Evolutionary conservation across 1,140 invertebrate genomes (phyloP).

Genomic region (Neodiprion pinetum): DNA sequence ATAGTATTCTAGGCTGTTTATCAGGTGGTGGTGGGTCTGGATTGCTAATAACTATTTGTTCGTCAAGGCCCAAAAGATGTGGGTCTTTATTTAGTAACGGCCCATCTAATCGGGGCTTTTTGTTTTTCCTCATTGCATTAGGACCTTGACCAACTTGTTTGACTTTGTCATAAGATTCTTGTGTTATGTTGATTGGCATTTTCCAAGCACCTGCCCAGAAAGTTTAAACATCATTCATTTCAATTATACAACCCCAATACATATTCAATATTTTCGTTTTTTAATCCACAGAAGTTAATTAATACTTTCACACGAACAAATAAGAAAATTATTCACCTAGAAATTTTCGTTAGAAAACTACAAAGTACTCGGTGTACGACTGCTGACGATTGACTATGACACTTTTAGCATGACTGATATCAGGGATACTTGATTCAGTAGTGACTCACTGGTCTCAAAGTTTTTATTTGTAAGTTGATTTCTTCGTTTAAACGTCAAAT

Average conservation of each 20-base stretch:
- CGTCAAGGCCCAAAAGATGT: conserved; percentile 54
- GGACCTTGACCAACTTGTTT: conserved; percentile 67
- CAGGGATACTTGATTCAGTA: no score
- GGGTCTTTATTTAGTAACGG: conserved; percentile 55
- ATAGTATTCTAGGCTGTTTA: conserved; percentile 59
- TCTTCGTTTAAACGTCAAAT: not conserved
- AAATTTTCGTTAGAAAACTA: no score
- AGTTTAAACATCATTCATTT: no score
- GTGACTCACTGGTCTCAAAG: not conserved
- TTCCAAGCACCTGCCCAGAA: conserved; percentile 84
- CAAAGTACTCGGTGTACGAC: no score
- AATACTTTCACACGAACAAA: not conserved
- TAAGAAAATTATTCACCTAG: no score
- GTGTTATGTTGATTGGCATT: conserved; percentile 86
- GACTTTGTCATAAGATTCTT: conserved; percentile 83
- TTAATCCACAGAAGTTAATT: conserved; percentile 2
- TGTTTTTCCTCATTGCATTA: conserved; percentile 58
- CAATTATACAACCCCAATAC: no score
- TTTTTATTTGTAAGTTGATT: not conserved
- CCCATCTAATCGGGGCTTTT: conserved; percentile 56
- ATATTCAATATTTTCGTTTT: conserved; percentile 13
- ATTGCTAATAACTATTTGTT: conserved; percentile 57
- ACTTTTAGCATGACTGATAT: no score
- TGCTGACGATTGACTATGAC: no score
- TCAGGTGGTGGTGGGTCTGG: conserved; percentile 58